These are phyloP conservation scores for Metellina segmentata DNA, from an alignment of 2,888 invertebrate species.

Conservation along the genomic window DNA sequence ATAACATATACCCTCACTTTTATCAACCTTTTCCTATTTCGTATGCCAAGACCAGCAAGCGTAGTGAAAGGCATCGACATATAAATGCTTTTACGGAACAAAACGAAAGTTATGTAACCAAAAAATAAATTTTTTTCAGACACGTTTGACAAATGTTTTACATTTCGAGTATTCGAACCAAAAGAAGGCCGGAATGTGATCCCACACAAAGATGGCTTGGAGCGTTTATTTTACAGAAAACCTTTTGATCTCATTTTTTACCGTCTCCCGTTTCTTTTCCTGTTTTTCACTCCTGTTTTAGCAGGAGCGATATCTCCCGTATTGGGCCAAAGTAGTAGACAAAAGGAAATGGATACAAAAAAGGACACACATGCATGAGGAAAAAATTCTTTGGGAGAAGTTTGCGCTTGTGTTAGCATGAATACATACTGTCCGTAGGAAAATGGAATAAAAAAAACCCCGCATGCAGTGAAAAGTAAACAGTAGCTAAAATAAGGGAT, in stretches of 20 bases:
- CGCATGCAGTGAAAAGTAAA: background rate
- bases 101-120: background rate
- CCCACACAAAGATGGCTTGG: background rate
- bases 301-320: background rate
- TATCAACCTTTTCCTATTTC: background rate
- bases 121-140: background rate
- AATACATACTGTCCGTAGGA: background rate
- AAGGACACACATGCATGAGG: background rate
- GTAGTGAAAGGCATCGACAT: background rate
- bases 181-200: background rate
- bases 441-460: background rate
- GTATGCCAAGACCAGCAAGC: background rate
- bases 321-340: background rate
- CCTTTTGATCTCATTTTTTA: background rate
- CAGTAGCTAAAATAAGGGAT: background rate
- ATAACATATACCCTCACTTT: too few relatives aligned
- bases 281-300: background rate
- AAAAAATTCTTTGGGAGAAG: background rate
- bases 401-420: background rate
- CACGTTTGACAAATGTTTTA: conserved; percentile 1
- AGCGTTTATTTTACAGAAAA: background rate
- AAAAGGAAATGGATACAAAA: background rate
- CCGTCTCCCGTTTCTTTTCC: background rate
- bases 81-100: background rate
- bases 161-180: background rate